A percentile compares a stretch with the other conserved stretches of the same genome.
Evolutionary conservation across 2,797 vertebrate genomes (phyloP).

Genomic region (Tokudaia muenninki): DNA sequence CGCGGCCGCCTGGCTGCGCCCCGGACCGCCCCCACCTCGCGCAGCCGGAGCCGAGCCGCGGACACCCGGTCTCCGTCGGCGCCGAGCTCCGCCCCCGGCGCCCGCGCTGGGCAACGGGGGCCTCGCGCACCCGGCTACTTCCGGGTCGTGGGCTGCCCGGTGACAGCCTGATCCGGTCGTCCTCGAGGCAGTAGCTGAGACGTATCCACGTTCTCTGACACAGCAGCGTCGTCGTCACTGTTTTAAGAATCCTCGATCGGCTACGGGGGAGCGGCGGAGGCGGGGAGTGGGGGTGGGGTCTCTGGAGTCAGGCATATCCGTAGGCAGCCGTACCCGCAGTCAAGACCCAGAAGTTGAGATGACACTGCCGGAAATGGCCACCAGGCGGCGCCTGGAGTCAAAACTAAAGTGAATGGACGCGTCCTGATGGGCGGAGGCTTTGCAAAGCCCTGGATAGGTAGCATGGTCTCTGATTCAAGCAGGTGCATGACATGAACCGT

Average conservation of each 20-base stretch:
- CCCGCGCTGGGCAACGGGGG: conserved; percentile 78
- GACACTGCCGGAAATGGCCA: conserved; percentile 14
- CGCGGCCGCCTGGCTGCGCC: neutral
- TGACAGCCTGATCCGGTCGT: conserved; percentile 61
- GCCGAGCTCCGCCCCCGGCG: conserved; percentile 73
- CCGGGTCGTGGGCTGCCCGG: conserved; percentile 76
- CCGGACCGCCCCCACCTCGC: neutral
- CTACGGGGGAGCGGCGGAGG: neutral
- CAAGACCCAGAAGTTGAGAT: conserved; percentile 52
- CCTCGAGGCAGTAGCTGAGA: neutral
- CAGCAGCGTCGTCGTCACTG: neutral
- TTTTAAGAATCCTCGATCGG: conserved; percentile 5
- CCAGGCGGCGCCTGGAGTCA: conserved; percentile 77
- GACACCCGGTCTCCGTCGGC: neutral
- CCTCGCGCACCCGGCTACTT: conserved; percentile 68
- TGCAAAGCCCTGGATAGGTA: neutral
- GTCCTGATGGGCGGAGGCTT: neutral
- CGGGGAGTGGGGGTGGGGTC: neutral
- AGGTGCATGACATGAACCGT: neutral
- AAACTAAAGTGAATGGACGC: neutral
- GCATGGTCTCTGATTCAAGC: neutral
- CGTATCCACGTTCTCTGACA: neutral
- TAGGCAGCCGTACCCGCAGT: conserved; percentile 15
- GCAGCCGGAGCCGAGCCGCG: neutral
- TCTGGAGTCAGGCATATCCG: conserved; percentile 46